Percentiles rank a stretch among this genome's conserved stretches.
Evolutionary conservation across 2,888 invertebrate species (phyloP).

Genomic region (Athalia rosae): DNA sequence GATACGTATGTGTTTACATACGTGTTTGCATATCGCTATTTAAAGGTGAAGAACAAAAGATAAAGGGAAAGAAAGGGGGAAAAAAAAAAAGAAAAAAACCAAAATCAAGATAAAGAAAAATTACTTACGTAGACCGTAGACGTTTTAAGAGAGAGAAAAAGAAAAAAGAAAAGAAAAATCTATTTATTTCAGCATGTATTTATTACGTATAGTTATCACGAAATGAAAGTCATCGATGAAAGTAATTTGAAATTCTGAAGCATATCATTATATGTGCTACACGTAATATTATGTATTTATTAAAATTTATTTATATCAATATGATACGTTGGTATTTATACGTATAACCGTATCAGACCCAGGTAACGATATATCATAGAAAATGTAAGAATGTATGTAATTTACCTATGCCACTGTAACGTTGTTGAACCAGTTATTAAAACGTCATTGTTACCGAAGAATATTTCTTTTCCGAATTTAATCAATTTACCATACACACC

Average conservation of each 20-base stretch:
- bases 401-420: constrained; percentile 66
- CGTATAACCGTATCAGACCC: constrained; percentile 27
- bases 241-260: constrained; percentile 28
- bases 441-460: constrained; percentile 73
- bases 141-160: neutral
- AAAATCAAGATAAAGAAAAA: neutral
- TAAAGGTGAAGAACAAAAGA: neutral
- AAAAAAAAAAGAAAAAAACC: constrained; percentile 28
- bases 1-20: constrained; percentile 62
- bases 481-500: neutral
- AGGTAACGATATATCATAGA: constrained; percentile 26
- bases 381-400: constrained; percentile 64
- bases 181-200: constrained; percentile 32
- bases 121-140: constrained; percentile 34
- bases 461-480: constrained; percentile 54
- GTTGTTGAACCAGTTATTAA: constrained; percentile 73
- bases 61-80: constrained; percentile 46
- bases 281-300: constrained; percentile 8
- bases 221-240: constrained; percentile 42
- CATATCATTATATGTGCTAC: constrained; percentile 27
- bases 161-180: neutral
- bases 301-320: constrained; percentile 26
- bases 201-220: constrained; percentile 1
- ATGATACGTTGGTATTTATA: constrained; percentile 27
- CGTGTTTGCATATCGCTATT: constrained; percentile 68